A percentile compares a stretch with the other conserved stretches of the same genome.
Evolutionary conservation across 2,797 vertebrate species (phyloP).

Genomic region (Crypturellus tataupa): DNA sequence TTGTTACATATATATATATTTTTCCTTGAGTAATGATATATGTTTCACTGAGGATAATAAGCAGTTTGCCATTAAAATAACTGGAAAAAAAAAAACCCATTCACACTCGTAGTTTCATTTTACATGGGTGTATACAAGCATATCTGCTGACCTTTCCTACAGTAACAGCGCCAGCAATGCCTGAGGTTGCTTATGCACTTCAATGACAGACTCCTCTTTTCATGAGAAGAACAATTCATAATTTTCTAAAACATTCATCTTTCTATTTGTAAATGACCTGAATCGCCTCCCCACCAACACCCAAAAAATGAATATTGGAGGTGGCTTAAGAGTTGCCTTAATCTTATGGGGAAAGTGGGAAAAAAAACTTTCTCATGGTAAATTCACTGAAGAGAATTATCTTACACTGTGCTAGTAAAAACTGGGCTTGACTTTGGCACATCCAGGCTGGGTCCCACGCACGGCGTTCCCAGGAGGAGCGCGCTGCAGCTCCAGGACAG

Average conservation of each 20-base stretch:
- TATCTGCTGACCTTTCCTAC: not conserved
- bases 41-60: not conserved
- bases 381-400: not conserved
- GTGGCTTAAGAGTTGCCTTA: not conserved
- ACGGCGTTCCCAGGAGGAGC: not conserved
- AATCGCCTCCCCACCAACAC: not conserved
- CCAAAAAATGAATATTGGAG: not conserved
- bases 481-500: not conserved
- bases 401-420: not conserved
- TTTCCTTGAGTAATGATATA: not conserved
- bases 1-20: not conserved
- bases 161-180: not conserved
- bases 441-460: rapidly evolving
- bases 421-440: not conserved
- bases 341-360: not conserved
- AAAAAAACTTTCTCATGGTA: not conserved
- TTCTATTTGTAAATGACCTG: not conserved
- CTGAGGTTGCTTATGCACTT: not conserved
- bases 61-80: not conserved
- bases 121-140: not conserved
- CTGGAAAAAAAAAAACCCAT: not conserved
- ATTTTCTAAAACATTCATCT: not conserved
- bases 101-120: not conserved
- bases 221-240: not conserved
- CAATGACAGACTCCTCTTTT: not conserved